Percentiles rank a stretch among this genome's conserved stretches.
Conservation (phyloP, 2,888 invertebrate genomes). For the Falcaria lacertinaria region DNA sequence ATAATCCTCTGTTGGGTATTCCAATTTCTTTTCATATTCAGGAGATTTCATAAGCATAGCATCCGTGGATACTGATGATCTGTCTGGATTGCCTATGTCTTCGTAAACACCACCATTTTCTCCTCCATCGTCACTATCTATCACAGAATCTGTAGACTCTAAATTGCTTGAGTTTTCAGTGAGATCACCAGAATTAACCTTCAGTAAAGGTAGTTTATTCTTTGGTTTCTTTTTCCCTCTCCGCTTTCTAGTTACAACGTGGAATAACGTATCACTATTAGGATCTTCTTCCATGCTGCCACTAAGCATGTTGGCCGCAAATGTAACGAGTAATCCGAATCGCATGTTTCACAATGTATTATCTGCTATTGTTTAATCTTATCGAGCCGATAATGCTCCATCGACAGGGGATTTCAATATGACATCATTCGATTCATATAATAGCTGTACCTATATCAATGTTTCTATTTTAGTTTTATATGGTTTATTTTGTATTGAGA, state of each 20-base stretch:
- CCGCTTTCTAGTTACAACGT: background rate
- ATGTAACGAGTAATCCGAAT: background rate
- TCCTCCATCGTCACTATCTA: background rate
- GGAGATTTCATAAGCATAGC: background rate
- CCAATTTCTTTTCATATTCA: background rate
- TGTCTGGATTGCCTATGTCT: background rate
- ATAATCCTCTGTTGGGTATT: background rate
- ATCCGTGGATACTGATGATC: background rate
- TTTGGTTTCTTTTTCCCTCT: background rate
- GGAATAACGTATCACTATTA: background rate
- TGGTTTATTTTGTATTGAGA: no score
- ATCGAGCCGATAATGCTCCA: conserved; percentile 3
- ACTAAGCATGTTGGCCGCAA: background rate
- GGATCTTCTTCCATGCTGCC: background rate
- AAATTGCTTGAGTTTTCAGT: background rate
- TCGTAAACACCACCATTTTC: background rate
- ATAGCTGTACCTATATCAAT: background rate
- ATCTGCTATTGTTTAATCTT: conserved; percentile 2
- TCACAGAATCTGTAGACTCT: background rate
- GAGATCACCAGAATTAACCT: background rate
- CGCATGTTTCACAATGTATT: background rate
- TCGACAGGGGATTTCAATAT: conserved; percentile 3
- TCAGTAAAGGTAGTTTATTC: background rate
- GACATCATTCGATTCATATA: conserved; percentile 4
- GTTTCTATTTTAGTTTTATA: background rate